Conservation (phyloP, 1,140 invertebrate genomes). For the Procambarus virginalis region DNA sequence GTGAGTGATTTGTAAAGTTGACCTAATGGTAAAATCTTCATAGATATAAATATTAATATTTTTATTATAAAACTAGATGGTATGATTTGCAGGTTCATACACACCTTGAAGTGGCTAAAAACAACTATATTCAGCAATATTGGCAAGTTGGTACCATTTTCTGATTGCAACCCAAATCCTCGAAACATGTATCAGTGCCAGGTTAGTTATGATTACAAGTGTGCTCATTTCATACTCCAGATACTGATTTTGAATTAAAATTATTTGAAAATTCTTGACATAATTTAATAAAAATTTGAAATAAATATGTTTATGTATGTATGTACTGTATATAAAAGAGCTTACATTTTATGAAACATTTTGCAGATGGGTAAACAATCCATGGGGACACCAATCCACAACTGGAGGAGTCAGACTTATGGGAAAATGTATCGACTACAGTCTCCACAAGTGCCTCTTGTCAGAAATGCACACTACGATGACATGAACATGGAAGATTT, state of each 20-base stretch:
- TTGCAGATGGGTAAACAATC: conserved; percentile 97
- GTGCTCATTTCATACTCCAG: not conserved
- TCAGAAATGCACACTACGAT: conserved; percentile 69
- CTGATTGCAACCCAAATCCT: conserved; percentile 98
- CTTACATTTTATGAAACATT: not conserved
- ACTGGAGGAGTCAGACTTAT: conserved; percentile 88
- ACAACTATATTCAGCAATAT: conserved; percentile 93
- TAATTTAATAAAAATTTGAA: not conserved
- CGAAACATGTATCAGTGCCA: conserved; percentile 99
- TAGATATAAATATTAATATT: too few species aligned
- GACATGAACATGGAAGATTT: conserved; percentile 89
- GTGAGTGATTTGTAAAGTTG: too few species aligned
- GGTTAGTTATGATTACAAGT: conserved; percentile 70
- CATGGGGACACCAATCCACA: conserved; percentile 96
- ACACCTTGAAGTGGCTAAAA: conserved; percentile 93
- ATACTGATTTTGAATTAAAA: not conserved
- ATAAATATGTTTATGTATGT: too few species aligned
- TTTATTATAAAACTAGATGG: too few species aligned
- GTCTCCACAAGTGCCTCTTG: conserved; percentile 69
- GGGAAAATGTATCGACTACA: conserved; percentile 95
- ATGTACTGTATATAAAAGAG: too few species aligned
- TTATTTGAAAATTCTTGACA: not conserved
- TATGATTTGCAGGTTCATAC: conserved; percentile 75
- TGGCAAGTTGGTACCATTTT: conserved; percentile 96
- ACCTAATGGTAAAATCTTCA: too few species aligned